Conservation (phyloP, 2,113 vertebrate genomes). For the Hucho hucho region DNA sequence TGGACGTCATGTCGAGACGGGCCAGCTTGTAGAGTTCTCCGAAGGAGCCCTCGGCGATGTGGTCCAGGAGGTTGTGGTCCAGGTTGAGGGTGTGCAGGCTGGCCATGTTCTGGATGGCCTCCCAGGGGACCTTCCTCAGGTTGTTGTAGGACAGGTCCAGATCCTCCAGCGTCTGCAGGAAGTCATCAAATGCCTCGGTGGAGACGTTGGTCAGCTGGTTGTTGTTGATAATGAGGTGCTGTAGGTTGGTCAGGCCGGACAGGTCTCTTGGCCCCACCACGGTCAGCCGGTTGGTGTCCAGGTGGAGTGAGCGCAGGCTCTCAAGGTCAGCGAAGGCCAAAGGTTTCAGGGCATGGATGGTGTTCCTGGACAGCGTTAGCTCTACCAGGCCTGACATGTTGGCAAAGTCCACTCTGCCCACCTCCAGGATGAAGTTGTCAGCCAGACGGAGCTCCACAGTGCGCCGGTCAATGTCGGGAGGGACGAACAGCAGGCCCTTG, state of each 20-base stretch:
- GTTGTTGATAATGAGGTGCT: conserved; percentile 88
- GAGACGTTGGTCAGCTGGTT: conserved; percentile 86
- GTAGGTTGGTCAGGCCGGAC: conserved; percentile 82
- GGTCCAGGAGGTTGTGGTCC: conserved; percentile 90
- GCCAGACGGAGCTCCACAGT: conserved; percentile 89
- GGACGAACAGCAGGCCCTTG: conserved; percentile 89
- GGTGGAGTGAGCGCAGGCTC: conserved; percentile 85
- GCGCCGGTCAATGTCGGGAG: conserved; percentile 85
- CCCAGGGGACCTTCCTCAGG: conserved; percentile 86
- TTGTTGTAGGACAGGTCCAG: conserved; percentile 92
- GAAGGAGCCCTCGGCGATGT: conserved; percentile 84
- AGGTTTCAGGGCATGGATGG: conserved; percentile 82
- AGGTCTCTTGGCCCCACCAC: conserved; percentile 78
- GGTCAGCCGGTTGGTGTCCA: conserved; percentile 86
- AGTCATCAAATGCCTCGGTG: conserved; percentile 82
- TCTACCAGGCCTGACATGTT: conserved; percentile 91
- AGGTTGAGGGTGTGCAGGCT: conserved; percentile 87
- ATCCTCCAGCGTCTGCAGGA: conserved; percentile 84
- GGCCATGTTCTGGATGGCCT: conserved; percentile 86
- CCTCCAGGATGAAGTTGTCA: conserved; percentile 88
- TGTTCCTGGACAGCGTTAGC: conserved; percentile 88
- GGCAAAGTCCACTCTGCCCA: conserved; percentile 82
- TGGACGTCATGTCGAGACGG: conserved; percentile 90
- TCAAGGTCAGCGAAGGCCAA: conserved; percentile 86
- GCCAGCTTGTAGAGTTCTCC: conserved; percentile 86